Base-by-base conservation (phyloP, 2,113 vertebrate species). In the Cottus gobio region DNA sequence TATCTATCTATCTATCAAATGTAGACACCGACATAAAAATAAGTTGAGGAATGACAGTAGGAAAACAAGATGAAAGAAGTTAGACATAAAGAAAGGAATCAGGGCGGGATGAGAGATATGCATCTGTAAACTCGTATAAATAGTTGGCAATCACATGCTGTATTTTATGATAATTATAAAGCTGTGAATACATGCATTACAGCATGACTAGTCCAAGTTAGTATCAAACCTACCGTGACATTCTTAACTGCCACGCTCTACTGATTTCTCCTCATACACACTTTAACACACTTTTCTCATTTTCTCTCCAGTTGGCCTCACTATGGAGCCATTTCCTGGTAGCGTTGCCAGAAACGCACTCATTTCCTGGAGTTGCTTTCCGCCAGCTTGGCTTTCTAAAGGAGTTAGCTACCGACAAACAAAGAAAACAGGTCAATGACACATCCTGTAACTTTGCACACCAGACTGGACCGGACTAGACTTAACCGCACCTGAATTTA, bases 291-390 rank as follows among this genome's bases (percentile, higher is more conserved):
- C 50, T 26, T 46, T 67, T 30, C 42, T 67, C 5, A 39, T 68
- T 67, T 42, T 77, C 34, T 69, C 61, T 66, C 69, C 63, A 67
- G 64, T 63, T 82, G 77, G 81, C 65, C 37, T 82, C 65, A 65
- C 68, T 85, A 28, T 79, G 56, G 68, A 87, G 75, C 79, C 37
- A 66, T 88, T 90, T 91, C 79, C 85, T 86, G 61, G 56, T 64
- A n/a, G 44, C 16, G n/a, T 67, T 66, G 86, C 87, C 75, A 87
- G 65, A 84, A 70, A 83, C 60, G 67, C 83, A 22, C 46, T 71
- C 63, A 84, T 87, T 92, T 93, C 91, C 90, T 90, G 77, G 13
- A 79, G 79, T 81, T 87, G 75, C 57, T 84, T 87, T 66, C 74
- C 57, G 71, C 81, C 63, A 77, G 83, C 66, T 78, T 28, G 22